These are phyloP conservation scores for Heliconius erato DNA, from an alignment of 2,888 invertebrate genomes.

Conservation along the genomic window DNA sequence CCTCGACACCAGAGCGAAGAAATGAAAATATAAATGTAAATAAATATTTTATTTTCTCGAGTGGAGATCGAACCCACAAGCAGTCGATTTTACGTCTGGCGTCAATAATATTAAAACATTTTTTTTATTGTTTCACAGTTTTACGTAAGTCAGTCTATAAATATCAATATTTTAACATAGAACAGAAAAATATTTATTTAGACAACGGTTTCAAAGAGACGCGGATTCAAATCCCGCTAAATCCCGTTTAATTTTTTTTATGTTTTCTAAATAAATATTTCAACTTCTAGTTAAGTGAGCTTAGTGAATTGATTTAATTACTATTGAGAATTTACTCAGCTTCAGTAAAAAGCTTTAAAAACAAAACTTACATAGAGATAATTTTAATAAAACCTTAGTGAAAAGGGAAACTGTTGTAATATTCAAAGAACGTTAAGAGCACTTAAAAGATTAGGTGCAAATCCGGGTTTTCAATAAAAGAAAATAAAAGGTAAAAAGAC, in stretches of 20 bases:
- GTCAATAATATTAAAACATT: too few species aligned
- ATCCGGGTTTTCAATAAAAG: constrained; percentile 47
- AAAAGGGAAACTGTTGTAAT: constrained; percentile 36
- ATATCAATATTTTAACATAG: neutral
- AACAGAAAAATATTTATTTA: too few species aligned
- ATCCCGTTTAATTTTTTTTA: too few species aligned
- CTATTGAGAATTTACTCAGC: neutral
- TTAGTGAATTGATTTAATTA: neutral
- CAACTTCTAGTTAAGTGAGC: neutral
- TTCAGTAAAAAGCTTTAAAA: constrained; percentile 3
- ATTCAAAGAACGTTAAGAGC: constrained; percentile 38
- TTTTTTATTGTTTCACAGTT: neutral
- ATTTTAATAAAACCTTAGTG: constrained; percentile 10
- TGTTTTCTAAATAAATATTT: neutral
- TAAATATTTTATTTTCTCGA: too few species aligned
- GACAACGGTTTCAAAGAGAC: too few species aligned
- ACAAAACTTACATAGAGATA: constrained; percentile 3
- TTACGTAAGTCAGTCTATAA: neutral
- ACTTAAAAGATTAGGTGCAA: constrained; percentile 49
- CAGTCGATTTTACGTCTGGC: too few species aligned
- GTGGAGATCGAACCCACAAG: too few species aligned
- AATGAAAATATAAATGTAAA: too few species aligned
- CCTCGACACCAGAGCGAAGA: too few species aligned
- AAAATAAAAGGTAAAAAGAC: constrained; percentile 42
- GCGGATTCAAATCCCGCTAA: too few species aligned